phyloP scores from a whole-genome alignment of 2,113 vertebrate species.

The Pygoscelis adeliae region DNA sequence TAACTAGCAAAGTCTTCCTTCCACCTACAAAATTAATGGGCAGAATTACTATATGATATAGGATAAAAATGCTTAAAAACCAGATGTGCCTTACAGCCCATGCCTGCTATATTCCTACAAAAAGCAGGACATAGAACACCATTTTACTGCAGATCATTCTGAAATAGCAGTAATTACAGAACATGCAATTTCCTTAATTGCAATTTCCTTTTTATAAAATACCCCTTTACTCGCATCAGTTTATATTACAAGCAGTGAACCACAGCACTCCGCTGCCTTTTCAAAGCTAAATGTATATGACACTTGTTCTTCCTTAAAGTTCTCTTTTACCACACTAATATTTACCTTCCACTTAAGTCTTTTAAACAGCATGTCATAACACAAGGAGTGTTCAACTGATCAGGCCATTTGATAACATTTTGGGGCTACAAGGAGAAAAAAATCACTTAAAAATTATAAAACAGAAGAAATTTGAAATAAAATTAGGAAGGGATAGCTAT shows the following conservation, averaged over 20 bases:
- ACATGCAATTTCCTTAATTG: not conserved
- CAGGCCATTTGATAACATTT: not conserved
- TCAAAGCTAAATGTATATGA: not conserved
- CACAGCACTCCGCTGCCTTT: not conserved
- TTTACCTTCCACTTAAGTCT: not conserved
- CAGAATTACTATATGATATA: not conserved
- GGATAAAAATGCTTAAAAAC: not conserved
- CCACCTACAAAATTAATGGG: not conserved
- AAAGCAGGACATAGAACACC: not conserved
- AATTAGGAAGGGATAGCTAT: not conserved
- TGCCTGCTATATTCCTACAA: not conserved
- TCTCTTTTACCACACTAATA: not conserved
- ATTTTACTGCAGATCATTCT: not conserved
- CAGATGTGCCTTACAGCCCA: not conserved
- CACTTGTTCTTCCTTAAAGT: not conserved
- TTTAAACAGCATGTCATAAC: not conserved
- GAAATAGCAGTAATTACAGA: not conserved
- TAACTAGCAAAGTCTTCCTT: not conserved
- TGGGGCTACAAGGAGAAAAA: not conserved
- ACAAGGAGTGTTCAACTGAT: not conserved
- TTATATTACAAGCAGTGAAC: not conserved
- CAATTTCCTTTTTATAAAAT: not conserved
- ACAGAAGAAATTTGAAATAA: not conserved
- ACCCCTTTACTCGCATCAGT: not conserved
- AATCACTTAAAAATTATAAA: not conserved